Evolutionary conservation across 2,888 invertebrate species (phyloP), one percentile per base, ranked within the genome.

Genomic region (Cryptocheilus praepositus): DNA sequence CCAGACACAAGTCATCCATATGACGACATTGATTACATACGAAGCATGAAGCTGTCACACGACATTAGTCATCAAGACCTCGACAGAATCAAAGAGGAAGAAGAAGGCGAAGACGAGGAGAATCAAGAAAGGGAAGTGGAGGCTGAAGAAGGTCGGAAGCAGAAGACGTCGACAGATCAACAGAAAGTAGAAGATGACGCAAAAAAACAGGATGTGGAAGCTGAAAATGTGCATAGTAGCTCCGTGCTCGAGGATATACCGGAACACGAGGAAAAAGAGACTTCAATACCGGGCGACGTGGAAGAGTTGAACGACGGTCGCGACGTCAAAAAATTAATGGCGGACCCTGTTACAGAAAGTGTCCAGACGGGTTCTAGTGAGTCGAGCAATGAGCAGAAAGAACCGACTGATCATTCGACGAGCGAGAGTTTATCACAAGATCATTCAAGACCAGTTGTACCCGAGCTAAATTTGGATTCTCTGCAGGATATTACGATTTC

Each of bases 391-490:
- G 83, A 85, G 45, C 72, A 74, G 0, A 85, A 82, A 54, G 81
- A 82, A 55, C 81, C 81, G 0, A 81, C 78, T 0, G 79, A 76
- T 49, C 49, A 36, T 8, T 71, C 71, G 11, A 36, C 36, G 36
- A 46, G 51, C 13, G 61, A 70, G 3, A 77, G 77, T 55, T 52
- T 82, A 18, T 83, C 83, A 0, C 49, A 77, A 28, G 85, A 83
- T 57, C 76, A 77, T 0, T 70, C 59, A 0, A 70, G 76, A 36
- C 87, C 87, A 0, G 70, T 80, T 25, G 83, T 88, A 0, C 88
- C 88, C 0, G 88, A 88, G 61, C 65, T 87, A 56, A 86, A 88
- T 64, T 72, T 88, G 18, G 85, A 88, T 60, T 85, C 86, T 15
- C 76, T 88, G 15, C 85, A 84, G 21, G 88, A 88, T 61, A 70